These are phyloP conservation scores for Emys orbicularis DNA, from an alignment of 2,797 vertebrate genomes.

Conservation along the genomic window DNA sequence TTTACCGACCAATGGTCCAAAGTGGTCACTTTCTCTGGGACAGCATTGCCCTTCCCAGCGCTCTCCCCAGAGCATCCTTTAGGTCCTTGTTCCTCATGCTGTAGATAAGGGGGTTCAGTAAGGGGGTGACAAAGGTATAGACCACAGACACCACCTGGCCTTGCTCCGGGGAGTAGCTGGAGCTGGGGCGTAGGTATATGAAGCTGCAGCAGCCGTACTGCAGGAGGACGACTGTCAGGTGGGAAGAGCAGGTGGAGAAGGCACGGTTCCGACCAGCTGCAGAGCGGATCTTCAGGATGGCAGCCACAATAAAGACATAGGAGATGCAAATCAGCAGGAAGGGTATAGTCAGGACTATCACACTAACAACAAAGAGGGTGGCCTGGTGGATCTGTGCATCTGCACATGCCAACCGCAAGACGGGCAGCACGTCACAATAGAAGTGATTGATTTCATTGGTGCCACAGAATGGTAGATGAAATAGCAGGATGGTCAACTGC, in stretches of 20 bases:
- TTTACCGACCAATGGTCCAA: neutral
- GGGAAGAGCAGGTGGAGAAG: constrained; percentile 53
- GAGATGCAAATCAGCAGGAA: constrained; percentile 42
- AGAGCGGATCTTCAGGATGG: neutral
- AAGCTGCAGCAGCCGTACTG: constrained; percentile 54
- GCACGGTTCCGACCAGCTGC: constrained; percentile 8
- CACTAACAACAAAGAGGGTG: constrained; percentile 31
- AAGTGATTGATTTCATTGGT: constrained; percentile 60
- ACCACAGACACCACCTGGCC: constrained; percentile 35
- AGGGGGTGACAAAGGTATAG: constrained; percentile 53
- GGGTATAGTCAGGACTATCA: constrained; percentile 31
- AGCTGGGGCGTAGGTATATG: constrained; percentile 36
- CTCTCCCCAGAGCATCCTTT: constrained; percentile 25
- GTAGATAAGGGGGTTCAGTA: constrained; percentile 39
- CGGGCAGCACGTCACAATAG: constrained; percentile 55
- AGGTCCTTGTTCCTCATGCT: constrained; percentile 34
- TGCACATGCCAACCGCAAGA: constrained; percentile 38
- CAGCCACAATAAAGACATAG: constrained; percentile 2
- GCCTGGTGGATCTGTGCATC: constrained; percentile 10
- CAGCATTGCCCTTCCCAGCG: neutral
- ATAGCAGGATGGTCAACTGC: constrained; percentile 44
- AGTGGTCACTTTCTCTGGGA: neutral
- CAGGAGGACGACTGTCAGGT: constrained; percentile 33
- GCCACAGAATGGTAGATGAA: constrained; percentile 55
- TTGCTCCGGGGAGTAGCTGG: constrained; percentile 40